phyloP scores from a whole-genome alignment of 2,888 invertebrate species.

The Patella caerulea region DNA sequence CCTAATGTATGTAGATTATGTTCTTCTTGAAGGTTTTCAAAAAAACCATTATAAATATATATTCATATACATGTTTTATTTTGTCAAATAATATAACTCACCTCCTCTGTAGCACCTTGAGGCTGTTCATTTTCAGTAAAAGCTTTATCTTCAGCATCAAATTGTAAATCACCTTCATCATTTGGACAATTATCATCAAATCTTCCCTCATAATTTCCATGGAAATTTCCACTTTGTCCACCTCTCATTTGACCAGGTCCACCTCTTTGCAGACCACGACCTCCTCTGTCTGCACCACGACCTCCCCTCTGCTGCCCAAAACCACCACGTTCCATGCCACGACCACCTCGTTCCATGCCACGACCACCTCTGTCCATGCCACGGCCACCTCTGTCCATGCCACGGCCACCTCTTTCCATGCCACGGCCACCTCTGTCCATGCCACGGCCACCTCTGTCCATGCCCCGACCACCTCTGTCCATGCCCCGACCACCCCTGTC shows the following conservation, averaged over 20 bases:
- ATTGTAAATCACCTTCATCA: constrained; percentile 13
- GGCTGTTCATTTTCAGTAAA: no score
- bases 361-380: constrained; percentile 17
- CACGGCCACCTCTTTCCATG: constrained; percentile 18
- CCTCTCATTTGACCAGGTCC: constrained; percentile 14
- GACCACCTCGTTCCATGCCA: not conserved
- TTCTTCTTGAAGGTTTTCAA: no score
- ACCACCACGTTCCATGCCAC: not conserved
- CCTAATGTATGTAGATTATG: no score
- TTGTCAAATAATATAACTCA: not conserved
- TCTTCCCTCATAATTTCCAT: constrained; percentile 21
- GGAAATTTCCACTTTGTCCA: constrained; percentile 21
- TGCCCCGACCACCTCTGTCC: not conserved
- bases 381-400: constrained; percentile 5
- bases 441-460: constrained; percentile 7
- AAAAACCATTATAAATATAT: no score
- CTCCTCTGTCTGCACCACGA: not conserved
- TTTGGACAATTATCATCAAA: constrained; percentile 20
- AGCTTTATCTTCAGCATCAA: no score
- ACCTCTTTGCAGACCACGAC: constrained; percentile 12
- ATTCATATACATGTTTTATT: not conserved
- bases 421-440: constrained; percentile 20
- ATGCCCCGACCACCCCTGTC: no score
- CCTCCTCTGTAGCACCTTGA: not conserved
- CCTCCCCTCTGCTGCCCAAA: constrained; percentile 5